These are phyloP conservation scores for Suncus etruscus DNA, from an alignment of 2,113 vertebrate genomes.

Conservation along the genomic window DNA sequence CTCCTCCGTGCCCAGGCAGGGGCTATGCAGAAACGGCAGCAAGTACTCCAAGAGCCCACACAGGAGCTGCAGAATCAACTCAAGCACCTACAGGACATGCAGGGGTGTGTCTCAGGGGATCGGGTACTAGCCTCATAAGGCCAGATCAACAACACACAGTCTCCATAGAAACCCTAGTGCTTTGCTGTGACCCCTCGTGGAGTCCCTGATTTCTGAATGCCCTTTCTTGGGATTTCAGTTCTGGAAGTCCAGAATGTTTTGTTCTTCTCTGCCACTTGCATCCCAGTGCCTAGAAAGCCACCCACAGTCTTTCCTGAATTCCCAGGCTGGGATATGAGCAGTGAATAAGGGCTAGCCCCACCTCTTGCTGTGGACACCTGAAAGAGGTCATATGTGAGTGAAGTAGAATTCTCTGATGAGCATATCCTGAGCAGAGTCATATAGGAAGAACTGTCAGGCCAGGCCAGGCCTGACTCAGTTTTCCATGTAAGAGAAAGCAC, in stretches of 20 bases:
- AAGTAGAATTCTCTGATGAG: conserved; percentile 25
- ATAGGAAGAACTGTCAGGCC: not conserved
- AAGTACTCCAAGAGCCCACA: conserved; percentile 12
- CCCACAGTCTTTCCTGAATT: not conserved
- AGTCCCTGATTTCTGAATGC: not conserved
- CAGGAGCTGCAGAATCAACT: conserved; percentile 74
- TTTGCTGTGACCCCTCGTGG: no score
- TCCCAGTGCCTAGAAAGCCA: conserved; percentile 11
- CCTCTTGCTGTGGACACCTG: not conserved
- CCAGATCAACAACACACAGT: not conserved
- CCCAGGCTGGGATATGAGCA: not conserved
- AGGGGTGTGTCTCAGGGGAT: conserved; percentile 69
- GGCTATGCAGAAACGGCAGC: conserved; percentile 66
- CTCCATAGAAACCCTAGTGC: not conserved
- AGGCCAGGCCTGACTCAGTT: not conserved
- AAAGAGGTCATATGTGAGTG: conserved; percentile 12
- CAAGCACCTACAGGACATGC: conserved; percentile 72
- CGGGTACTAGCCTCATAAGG: not conserved
- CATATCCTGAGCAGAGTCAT: not conserved
- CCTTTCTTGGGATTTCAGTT: not conserved
- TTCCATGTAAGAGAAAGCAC: not conserved
- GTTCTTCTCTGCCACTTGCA: not conserved
- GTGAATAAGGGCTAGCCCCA: not conserved
- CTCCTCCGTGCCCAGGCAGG: conserved; percentile 79
- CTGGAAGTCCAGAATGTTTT: not conserved